Conservation (phyloP, 2,113 vertebrate genomes). For the Phylloscopus trochilus region DNA sequence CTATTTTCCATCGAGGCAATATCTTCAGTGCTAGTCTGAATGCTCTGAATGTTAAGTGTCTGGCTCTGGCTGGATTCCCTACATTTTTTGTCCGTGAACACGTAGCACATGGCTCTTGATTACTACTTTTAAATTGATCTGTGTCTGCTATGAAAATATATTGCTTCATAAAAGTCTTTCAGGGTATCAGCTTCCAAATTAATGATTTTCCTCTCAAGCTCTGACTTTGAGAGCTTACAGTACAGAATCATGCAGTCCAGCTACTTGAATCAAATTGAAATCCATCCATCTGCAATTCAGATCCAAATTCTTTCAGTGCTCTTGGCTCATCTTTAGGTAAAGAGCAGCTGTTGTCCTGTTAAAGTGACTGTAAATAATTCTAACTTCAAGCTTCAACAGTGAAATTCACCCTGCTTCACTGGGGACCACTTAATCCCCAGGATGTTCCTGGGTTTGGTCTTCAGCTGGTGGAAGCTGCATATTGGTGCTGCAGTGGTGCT, state of each 20-base stretch:
- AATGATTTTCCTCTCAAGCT: constrained; percentile 52
- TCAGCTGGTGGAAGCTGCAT: neutral
- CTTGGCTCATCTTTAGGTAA: constrained; percentile 55
- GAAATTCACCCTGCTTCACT: constrained; percentile 1
- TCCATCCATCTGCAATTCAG: constrained; percentile 55
- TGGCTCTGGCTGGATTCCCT: constrained; percentile 11
- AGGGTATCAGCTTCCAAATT: constrained; percentile 58
- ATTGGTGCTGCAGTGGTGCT: neutral
- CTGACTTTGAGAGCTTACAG: constrained; percentile 42
- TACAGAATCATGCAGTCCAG: neutral
- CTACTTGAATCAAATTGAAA: constrained; percentile 64
- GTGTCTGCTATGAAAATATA: constrained; percentile 59
- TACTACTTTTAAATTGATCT: constrained; percentile 63
- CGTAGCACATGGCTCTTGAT: constrained; percentile 53
- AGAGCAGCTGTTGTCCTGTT: constrained; percentile 62
- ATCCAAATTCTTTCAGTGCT: constrained; percentile 64
- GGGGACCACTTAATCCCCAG: neutral
- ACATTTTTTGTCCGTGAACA: constrained; percentile 30
- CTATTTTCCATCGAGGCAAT: constrained; percentile 25
- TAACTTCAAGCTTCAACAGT: constrained; percentile 16
- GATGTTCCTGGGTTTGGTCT: neutral
- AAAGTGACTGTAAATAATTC: constrained; percentile 67
- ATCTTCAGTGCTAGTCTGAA: constrained; percentile 5
- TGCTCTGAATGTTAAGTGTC: constrained; percentile 43
- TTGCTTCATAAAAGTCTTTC: constrained; percentile 60